Conservation (phyloP, 2,888 invertebrate species). For the Thereva nobilitata region DNA sequence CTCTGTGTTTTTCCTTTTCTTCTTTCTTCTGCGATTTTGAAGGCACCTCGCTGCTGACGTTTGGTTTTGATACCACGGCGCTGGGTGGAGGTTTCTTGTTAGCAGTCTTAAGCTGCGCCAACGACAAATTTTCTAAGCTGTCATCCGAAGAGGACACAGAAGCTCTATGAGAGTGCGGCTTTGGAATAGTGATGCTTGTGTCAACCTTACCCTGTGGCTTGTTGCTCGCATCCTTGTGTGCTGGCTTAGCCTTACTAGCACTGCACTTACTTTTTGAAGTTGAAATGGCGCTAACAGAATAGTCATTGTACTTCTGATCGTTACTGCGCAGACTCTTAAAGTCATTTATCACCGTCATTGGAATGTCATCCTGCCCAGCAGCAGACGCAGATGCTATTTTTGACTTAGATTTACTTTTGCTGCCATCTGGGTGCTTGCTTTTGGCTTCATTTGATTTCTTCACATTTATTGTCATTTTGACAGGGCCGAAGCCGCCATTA, state of each 20-base stretch:
- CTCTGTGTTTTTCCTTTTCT: slow-evolving; percentile 54
- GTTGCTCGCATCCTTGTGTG: not conserved
- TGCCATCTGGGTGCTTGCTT: slow-evolving; percentile 38
- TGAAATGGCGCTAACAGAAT: slow-evolving; percentile 47
- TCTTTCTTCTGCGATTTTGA: slow-evolving; percentile 39
- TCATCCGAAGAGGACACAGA: slow-evolving; percentile 48
- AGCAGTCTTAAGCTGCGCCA: slow-evolving; percentile 54
- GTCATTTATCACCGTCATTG: slow-evolving; percentile 44
- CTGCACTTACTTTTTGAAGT: slow-evolving; percentile 4
- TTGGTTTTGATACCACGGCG: not conserved
- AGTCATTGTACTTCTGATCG: slow-evolving; percentile 53
- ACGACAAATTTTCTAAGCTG: slow-evolving; percentile 50
- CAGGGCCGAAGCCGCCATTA: slow-evolving; percentile 46
- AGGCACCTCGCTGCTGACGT: not conserved
- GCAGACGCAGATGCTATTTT: not conserved
- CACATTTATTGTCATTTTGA: slow-evolving; percentile 48
- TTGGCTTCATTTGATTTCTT: slow-evolving; percentile 44
- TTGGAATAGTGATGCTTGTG: slow-evolving; percentile 56
- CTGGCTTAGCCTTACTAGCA: not conserved
- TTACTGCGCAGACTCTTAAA: slow-evolving; percentile 58
- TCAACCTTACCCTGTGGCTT: slow-evolving; percentile 47
- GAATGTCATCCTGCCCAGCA: not conserved
- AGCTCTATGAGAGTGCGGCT: slow-evolving; percentile 50
- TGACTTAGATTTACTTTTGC: slow-evolving; percentile 15
- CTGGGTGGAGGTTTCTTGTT: slow-evolving; percentile 49